A percentile compares a stretch with the other conserved stretches of the same genome.
Evolutionary conservation across 2,113 vertebrate species (phyloP).

Genomic region (Pterocles orientalis): DNA sequence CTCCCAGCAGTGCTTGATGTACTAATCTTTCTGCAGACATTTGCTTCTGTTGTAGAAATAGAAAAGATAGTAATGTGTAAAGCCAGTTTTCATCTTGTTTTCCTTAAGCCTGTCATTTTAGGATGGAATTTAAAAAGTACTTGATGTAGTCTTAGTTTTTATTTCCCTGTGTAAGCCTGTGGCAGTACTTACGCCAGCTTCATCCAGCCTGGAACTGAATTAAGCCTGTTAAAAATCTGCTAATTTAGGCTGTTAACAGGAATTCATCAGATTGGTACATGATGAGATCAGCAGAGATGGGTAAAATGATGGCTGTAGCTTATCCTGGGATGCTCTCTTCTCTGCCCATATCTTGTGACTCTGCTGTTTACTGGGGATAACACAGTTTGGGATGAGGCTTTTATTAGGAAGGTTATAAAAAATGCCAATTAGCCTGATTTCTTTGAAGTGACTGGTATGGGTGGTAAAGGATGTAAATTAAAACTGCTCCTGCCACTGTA

Average conservation of each 20-base stretch:
- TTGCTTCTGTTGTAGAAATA: neutral
- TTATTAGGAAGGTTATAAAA: neutral
- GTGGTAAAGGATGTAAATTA: neutral
- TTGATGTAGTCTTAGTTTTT: neutral
- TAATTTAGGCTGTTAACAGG: neutral
- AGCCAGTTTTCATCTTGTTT: neutral
- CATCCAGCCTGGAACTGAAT: neutral
- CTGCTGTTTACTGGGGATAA: neutral
- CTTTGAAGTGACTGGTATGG: neutral
- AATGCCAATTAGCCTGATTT: neutral
- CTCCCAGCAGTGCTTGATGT: neutral
- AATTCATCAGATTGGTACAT: neutral
- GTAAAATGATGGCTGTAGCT: neutral
- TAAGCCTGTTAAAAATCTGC: neutral
- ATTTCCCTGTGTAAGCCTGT: neutral
- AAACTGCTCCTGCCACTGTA: neutral
- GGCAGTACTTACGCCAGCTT: neutral
- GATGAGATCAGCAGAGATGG: neutral
- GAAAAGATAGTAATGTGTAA: neutral
- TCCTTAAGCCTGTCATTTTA: neutral
- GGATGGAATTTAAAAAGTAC: neutral
- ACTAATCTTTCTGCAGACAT: neutral
- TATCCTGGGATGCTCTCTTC: neutral
- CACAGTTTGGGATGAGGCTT: neutral
- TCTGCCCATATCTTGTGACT: neutral